Base-by-base conservation (phyloP, 2,888 invertebrate species). In the Monochamus alternatus region DNA sequence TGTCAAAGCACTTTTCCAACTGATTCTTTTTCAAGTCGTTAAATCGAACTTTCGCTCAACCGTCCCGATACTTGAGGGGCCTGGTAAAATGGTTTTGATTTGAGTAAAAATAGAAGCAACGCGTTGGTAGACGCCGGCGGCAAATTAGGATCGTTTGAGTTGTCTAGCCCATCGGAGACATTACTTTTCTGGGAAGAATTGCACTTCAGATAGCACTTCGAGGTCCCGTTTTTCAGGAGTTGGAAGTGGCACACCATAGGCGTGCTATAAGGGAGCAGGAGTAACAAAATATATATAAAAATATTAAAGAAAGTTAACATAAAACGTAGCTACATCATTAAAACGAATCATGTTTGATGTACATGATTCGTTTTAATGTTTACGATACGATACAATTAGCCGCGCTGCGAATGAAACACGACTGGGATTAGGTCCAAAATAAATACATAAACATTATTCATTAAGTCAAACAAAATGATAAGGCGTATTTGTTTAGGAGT, bases 91-190 rank as follows among this genome's bases (percentile, higher is more conserved):
- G 62, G 65, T 70, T 73, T 70, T 67, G 31, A 69, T 74, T 70
- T 60, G 69, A 73, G 32, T 75, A 75, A 76, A 78, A 78, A 78
- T 76, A 78, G 76, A 51, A 63, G 44, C 63, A 68, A 75, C 67
- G 72, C 65, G 78, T 74, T 73, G 52, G 58, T 64, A 72, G 78
- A 75, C 76, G 78, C 78, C 78, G 44, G 52, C 31, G 63, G 70
- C 75, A 76, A 76, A 75, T 75, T 78, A 75, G 75, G 75, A 75
- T 47, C 12, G 76, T 76, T 38, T 76, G 76, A 73, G 74, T 47
- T 69, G 78, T 78, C 76, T 78, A 75, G 78, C 69, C 73, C 58
- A 59, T 59, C 58, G n/a, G 55, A 32, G 58, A 38, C 55, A 30
- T 44, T 22, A 52, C 52, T 68, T 55, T 68, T 58, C 58, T 14